Percentiles rank a stretch among this genome's conserved stretches.
These are phyloP conservation scores for Dolichomitus sp. DNA, from an alignment of 2,888 invertebrate genomes.

Conservation along the genomic window DNA sequence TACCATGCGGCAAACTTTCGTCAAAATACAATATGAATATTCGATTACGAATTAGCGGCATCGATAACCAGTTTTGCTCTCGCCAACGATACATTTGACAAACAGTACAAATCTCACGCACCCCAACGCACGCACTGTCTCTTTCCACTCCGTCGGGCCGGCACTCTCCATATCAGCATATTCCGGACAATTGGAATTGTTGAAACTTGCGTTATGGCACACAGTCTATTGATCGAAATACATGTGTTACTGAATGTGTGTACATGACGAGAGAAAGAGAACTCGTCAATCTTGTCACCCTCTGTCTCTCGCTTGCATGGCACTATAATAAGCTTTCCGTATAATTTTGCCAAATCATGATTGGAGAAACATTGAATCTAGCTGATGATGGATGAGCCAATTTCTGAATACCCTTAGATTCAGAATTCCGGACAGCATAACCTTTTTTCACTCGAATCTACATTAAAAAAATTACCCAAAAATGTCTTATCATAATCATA, in stretches of 20 bases:
- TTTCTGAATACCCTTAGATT: neutral
- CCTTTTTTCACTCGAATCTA: no score
- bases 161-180: constrained; percentile 54
- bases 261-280: constrained; percentile 24
- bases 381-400: neutral
- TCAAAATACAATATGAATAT: constrained; percentile 69
- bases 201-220: constrained; percentile 38
- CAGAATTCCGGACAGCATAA: neutral
- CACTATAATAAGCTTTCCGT: neutral
- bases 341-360: neutral
- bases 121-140: neutral
- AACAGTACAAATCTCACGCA: constrained; percentile 24
- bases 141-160: neutral
- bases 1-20: constrained; percentile 54
- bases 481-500: no score
- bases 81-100: constrained; percentile 49
- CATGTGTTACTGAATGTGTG: constrained; percentile 52
- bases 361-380: neutral
- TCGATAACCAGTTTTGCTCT: constrained; percentile 53
- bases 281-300: constrained; percentile 49
- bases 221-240: constrained; percentile 24
- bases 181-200: constrained; percentile 59
- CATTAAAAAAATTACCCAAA: no score
- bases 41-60: constrained; percentile 65
- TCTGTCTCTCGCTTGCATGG: neutral